A percentile compares a stretch with the other conserved stretches of the same genome.
Conservation (phyloP, 2,888 invertebrate genomes). For the Tiliacea aurago region DNA sequence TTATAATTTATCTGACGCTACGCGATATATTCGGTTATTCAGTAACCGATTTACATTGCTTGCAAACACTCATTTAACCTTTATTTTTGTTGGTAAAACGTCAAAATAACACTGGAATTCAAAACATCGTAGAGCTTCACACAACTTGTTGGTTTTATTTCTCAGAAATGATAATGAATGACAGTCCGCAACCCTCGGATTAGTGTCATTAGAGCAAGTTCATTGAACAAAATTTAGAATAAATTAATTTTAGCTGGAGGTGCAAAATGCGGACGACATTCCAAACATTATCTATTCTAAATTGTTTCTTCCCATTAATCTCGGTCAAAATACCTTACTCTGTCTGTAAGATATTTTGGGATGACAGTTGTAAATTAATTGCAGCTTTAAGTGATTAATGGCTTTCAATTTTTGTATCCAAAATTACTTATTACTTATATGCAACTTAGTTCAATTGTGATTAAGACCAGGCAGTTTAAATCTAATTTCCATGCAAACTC, state of each 20-base stretch:
- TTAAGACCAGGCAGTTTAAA: no score
- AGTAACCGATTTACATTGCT: not conserved
- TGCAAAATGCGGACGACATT: conserved; percentile 12
- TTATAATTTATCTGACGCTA: conserved; percentile 3
- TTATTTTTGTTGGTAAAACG: not conserved
- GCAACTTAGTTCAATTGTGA: not conserved
- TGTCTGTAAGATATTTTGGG: not conserved
- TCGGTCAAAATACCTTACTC: not conserved
- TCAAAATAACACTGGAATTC: not conserved
- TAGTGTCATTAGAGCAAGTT: conserved; percentile 30
- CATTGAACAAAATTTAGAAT: conserved; percentile 43
- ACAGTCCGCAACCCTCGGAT: conserved; percentile 16
- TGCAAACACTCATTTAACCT: not conserved
- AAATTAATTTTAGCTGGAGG: conserved; percentile 28
- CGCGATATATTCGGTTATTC: not conserved
- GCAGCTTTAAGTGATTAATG: not conserved
- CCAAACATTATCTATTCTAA: not conserved
- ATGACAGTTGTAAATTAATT: conserved; percentile 2
- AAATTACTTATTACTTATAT: no score
- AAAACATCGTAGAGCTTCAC: not conserved
- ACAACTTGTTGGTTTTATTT: conserved; percentile 23
- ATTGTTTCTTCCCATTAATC: conserved; percentile 3
- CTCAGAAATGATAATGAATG: conserved; percentile 36
- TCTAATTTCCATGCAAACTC: no score
- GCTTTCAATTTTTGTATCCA: not conserved